Conservation (phyloP, 1,140 invertebrate species). For the Brachionus angularis region DNA sequence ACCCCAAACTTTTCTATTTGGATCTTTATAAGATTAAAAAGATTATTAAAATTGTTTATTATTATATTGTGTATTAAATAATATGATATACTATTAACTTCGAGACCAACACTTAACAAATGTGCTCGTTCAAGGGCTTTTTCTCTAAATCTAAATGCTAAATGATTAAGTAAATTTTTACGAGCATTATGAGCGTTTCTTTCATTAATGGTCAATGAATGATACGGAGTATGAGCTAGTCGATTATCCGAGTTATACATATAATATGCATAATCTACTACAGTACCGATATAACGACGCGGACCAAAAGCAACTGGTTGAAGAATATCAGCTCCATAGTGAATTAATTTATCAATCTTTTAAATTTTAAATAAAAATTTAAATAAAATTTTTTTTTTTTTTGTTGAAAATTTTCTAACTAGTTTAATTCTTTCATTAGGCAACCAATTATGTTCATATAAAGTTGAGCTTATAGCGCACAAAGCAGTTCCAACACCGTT, state of each 20-base stretch:
- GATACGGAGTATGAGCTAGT: constrained; percentile 57
- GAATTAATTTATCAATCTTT: constrained; percentile 55
- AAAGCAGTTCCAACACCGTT: constrained; percentile 56
- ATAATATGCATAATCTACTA: constrained; percentile 57
- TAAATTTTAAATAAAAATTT: constrained; percentile 26
- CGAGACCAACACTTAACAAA: background rate
- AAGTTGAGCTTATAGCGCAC: constrained; percentile 53
- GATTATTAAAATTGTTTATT: too few relatives aligned
- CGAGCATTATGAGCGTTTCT: constrained; percentile 55
- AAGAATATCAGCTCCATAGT: constrained; percentile 52
- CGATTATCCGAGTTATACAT: constrained; percentile 53
- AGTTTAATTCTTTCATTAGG: constrained; percentile 49
- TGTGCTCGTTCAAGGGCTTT: constrained; percentile 49
- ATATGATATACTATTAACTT: background rate
- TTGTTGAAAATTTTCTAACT: constrained; percentile 48
- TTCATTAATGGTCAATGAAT: constrained; percentile 55
- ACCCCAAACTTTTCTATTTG: too few relatives aligned
- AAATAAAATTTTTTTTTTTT: background rate
- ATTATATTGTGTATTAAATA: too few relatives aligned
- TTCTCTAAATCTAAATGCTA: constrained; percentile 52
- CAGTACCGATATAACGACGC: constrained; percentile 53
- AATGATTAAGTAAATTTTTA: constrained; percentile 51
- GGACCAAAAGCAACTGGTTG: constrained; percentile 53
- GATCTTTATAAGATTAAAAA: too few relatives aligned
- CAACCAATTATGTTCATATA: constrained; percentile 52